Evolutionary conservation across 2,797 vertebrate species (phyloP).

Genomic region (Dromococcyx pavoninus): DNA sequence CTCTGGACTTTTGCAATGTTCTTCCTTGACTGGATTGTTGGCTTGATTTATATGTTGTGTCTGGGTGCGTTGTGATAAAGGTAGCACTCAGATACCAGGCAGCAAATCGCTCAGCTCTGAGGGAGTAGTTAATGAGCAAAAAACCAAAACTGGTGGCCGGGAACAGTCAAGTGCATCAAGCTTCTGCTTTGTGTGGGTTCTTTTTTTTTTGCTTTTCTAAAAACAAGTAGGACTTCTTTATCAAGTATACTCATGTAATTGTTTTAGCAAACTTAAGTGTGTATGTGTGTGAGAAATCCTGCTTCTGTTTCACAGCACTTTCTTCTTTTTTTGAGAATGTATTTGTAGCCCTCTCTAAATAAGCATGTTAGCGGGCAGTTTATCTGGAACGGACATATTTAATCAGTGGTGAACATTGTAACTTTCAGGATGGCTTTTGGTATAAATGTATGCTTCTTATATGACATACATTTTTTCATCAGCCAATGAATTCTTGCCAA

Average conservation of each 20-base stretch:
- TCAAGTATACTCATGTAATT: neutral
- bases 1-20: neutral
- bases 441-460: neutral
- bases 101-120: neutral
- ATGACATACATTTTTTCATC: neutral
- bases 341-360: conserved; percentile 2
- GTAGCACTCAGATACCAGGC: neutral
- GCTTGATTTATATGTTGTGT: neutral
- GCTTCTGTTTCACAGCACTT: conserved; percentile 32
- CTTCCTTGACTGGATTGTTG: neutral
- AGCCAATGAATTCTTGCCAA: neutral
- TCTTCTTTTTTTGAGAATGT: neutral
- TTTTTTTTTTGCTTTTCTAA: neutral
- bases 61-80: neutral
- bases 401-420: neutral
- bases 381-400: conserved; percentile 19
- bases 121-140: neutral
- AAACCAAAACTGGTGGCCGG: neutral
- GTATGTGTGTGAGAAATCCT: neutral
- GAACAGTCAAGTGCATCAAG: neutral
- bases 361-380: neutral
- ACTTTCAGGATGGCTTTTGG: neutral
- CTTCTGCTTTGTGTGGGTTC: neutral
- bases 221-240: neutral
- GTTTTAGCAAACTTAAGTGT: neutral